Evolutionary conservation across 2,113 vertebrate genomes (phyloP), one percentile per base, ranked within the genome.

Genomic region (Oxygymnocypris stewartii): DNA sequence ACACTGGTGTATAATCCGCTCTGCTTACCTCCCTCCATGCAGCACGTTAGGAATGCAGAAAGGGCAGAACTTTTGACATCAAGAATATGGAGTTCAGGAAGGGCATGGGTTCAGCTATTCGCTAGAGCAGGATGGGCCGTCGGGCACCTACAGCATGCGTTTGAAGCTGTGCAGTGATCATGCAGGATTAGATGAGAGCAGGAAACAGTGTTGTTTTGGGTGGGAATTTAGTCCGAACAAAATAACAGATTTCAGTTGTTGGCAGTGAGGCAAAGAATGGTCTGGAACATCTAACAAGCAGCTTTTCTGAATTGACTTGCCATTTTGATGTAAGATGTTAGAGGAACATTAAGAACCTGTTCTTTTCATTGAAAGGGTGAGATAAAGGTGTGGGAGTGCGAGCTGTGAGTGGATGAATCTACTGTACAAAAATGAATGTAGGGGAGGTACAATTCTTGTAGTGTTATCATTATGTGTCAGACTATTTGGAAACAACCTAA

Each of bases 381-480:
- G 10, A 82, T 13, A 51, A 5, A 11, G 12, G 12, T 31, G 42
- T 49, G 79, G 31, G 51, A 35, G 63, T 76, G 13, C 16, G 20
- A 40, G 16, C 37, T 51, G 23, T 77, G 44, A 61, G 91, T 87
- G 89, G 89, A 89, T 89, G 87, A 86, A 91, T 91, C n/a, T 35
- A 83, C 88, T 84, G 18, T 74, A 84, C 85, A 28, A 44, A 84
- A 61, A 81, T 67, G 88, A 76, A 88, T 89, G 77, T 87, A 67
- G 79, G 49, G 85, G 85, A 47, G 81, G 88, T 51, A 85, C 91
- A 89, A 93, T 92, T 91, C 90, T 87, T 92, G 88, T 67, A 84
- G 63, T 91, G 90, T 91, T 91, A 91, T 92, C 90, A 90, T 54
- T 85, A 91, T 90, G 87, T 92, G 87, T 85, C 86, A 73, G 63